A percentile compares a stretch with the other conserved stretches of the same genome.
phyloP scores from a whole-genome alignment of 1,140 invertebrate genomes.

The Drosophila asahinai region DNA sequence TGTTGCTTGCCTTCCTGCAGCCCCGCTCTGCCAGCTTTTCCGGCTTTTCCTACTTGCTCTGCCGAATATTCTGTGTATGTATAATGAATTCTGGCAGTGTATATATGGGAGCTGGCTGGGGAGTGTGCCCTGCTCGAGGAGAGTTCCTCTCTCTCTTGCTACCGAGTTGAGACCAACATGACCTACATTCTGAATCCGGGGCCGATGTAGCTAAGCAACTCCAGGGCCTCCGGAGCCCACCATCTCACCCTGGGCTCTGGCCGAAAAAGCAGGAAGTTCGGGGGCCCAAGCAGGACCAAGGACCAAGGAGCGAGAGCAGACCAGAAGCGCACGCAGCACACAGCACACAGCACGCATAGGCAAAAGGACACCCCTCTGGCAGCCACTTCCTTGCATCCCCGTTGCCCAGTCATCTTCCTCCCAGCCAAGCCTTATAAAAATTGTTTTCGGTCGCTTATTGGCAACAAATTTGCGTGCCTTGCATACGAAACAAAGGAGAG shows the following conservation, averaged over 20 bases:
- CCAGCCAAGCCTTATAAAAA: conserved; percentile 62
- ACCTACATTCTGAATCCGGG: conserved; percentile 65
- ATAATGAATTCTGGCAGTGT: conserved; percentile 42
- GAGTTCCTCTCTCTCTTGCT: background rate
- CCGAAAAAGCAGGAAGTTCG: conserved; percentile 22
- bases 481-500: conserved; percentile 53
- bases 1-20: conserved; percentile 12
- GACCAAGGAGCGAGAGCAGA: conserved; percentile 12
- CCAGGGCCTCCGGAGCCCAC: conserved; percentile 21
- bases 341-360: conserved; percentile 60
- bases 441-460: conserved; percentile 77
- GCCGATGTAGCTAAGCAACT: conserved; percentile 69
- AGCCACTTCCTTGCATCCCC: background rate
- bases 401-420: conserved; percentile 26
- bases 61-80: conserved; percentile 43
- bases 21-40: background rate
- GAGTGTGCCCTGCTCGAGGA: conserved; percentile 6
- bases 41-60: conserved; percentile 15
- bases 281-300: background rate
- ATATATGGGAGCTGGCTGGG: background rate
- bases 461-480: conserved; percentile 77
- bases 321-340: conserved; percentile 63
- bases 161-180: conserved; percentile 55
- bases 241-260: conserved; percentile 17
- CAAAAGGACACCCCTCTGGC: conserved; percentile 33